Evolutionary conservation across 1,140 invertebrate species (phyloP), one percentile per base, ranked within the genome.

Genomic region (Cotesia glomerata): DNA sequence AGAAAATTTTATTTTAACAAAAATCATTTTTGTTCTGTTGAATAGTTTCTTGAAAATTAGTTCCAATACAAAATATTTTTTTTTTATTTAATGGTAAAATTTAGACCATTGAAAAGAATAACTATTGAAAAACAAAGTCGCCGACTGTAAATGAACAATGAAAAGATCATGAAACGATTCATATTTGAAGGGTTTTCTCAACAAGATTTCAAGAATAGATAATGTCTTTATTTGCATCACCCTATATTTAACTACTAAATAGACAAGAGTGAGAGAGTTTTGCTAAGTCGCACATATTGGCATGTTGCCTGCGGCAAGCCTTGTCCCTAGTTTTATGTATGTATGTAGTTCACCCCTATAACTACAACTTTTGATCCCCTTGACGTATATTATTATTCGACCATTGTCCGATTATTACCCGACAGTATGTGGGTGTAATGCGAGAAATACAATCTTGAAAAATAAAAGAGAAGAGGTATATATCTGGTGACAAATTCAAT

Each of bases 371-470:
- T 73, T 9, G 18, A 18, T 58, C 56, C 61, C 67, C 54, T 49
- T 51, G 66, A 66, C 61, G 68, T 56, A 77, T 82, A 82, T 85
- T 80, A 84, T 85, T 85, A 82, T 80, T 83, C 78, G 76, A 77
- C 83, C 78, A 85, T 85, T 85, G 84, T 83, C 82, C 81, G 79
- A 81, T 82, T 82, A 85, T 85, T 85, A 85, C 77, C 81, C 79
- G 77, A 79, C 78, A 81, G 74, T 81, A 81, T 80, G 81, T 81
- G 81, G 81, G 79, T 83, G 84, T 85, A 85, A 85, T 79, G 80
- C 76, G 84, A 84, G 83, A 82, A 84, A 83, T 80, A 83, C 76
- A 84, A 75, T 82, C 79, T 82, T 76, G 74, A 58, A 72, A 67
- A 45, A 34, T 32, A 62, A 39, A 39, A 51, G 54, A 26, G 34